Evolutionary conservation across 1,140 invertebrate genomes (phyloP).

Genomic region (Drosophila teissieri): DNA sequence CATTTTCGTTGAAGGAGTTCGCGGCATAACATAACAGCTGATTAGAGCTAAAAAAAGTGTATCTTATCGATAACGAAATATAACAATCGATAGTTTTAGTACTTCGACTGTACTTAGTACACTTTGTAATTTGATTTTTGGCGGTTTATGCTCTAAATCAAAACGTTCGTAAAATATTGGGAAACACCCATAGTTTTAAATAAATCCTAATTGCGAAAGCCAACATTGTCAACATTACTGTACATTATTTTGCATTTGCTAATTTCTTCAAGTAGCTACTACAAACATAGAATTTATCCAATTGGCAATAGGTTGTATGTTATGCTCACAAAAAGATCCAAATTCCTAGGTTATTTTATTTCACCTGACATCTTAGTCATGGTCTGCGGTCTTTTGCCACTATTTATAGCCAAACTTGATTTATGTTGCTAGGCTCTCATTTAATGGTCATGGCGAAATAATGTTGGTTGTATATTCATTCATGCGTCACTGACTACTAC

Average conservation of each 20-base stretch:
- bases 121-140: neutral
- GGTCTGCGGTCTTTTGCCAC: neutral
- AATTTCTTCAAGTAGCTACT: too few species aligned
- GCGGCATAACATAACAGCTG: constrained; percentile 26
- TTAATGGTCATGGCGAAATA: constrained; percentile 12
- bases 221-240: too few species aligned
- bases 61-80: neutral
- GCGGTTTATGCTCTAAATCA: neutral
- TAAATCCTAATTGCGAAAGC: too few species aligned
- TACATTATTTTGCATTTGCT: too few species aligned
- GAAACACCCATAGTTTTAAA: neutral
- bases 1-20: constrained; percentile 22
- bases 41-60: neutral
- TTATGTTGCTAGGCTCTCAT: constrained; percentile 56
- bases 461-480: neutral
- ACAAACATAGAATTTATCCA: too few species aligned
- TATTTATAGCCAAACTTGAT: constrained; percentile 32
- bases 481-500: constrained; percentile 5
- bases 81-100: neutral
- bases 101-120: neutral
- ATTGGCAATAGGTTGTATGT: too few species aligned
- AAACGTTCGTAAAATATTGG: too few species aligned
- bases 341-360: neutral
- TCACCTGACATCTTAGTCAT: neutral
- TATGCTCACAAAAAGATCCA: neutral